Percentiles rank a stretch among this genome's conserved stretches.
Conservation (phyloP, 2,888 invertebrate genomes). For the Thymelicus acteon region DNA sequence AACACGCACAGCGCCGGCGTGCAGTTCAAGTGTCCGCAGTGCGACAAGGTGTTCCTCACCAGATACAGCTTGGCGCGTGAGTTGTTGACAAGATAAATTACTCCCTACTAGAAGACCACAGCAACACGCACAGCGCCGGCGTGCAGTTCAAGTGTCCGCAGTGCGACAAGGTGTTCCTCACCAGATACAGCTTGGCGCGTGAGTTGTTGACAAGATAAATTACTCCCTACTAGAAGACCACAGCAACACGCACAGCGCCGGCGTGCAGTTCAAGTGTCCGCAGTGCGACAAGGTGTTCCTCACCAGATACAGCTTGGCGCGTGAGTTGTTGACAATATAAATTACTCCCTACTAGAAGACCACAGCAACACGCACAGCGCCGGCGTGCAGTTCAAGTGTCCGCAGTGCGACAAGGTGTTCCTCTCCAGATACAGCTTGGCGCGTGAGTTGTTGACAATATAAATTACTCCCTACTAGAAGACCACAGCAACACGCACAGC, state of each 20-base stretch:
- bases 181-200: background rate
- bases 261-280: slow-evolving; percentile 74
- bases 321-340: background rate
- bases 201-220: background rate
- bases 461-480: slow-evolving; percentile 64
- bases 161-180: slow-evolving; percentile 58
- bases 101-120: slow-evolving; percentile 73
- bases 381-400: slow-evolving; percentile 74
- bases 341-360: slow-evolving; percentile 68
- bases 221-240: slow-evolving; percentile 74
- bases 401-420: slow-evolving; percentile 63
- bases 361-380: slow-evolving; percentile 78
- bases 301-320: background rate
- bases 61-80: background rate
- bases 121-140: slow-evolving; percentile 77
- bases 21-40: slow-evolving; percentile 73
- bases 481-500: slow-evolving; percentile 77
- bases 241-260: slow-evolving; percentile 77
- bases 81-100: background rate
- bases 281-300: slow-evolving; percentile 61
- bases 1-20: slow-evolving; percentile 78
- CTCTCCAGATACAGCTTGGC: background rate
- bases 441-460: background rate
- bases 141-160: slow-evolving; percentile 74
- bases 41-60: slow-evolving; percentile 55